These are phyloP conservation scores for Andrena haemorrhoa DNA, from an alignment of 2,888 invertebrate species.

Conservation along the genomic window DNA sequence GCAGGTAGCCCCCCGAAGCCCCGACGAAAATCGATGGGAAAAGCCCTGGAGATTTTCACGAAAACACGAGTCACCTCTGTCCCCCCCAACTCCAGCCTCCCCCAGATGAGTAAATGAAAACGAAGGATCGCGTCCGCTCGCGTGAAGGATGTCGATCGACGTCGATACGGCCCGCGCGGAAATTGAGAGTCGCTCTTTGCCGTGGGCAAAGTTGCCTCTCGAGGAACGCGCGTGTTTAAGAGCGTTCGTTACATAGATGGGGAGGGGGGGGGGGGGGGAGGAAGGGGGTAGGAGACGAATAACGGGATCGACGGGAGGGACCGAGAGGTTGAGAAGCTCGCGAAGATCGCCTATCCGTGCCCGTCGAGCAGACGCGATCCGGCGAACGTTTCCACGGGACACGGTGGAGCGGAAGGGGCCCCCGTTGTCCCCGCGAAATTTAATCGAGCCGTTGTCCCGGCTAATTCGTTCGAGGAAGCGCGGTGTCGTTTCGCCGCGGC, in stretches of 20 bases:
- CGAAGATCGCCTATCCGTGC: slow-evolving; percentile 3
- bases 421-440: slow-evolving; percentile 28
- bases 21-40: slow-evolving; percentile 65
- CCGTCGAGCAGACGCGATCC: neutral
- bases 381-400: slow-evolving; percentile 11
- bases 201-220: neutral
- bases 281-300: slow-evolving; percentile 26
- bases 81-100: neutral
- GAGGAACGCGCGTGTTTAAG: neutral
- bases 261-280: no score
- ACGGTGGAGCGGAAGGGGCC: slow-evolving; percentile 16
- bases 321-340: slow-evolving; percentile 17
- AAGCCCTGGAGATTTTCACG: slow-evolving; percentile 64
- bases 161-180: slow-evolving; percentile 45
- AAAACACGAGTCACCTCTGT: slow-evolving; percentile 57
- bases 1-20: slow-evolving; percentile 57
- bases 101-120: slow-evolving; percentile 56
- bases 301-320: slow-evolving; percentile 25
- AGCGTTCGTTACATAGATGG: neutral
- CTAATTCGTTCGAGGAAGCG: slow-evolving; percentile 47
- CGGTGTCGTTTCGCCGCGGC: slow-evolving; percentile 39
- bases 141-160: slow-evolving; percentile 58
- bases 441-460: slow-evolving; percentile 48
- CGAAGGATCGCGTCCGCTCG: slow-evolving; percentile 34
- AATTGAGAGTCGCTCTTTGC: slow-evolving; percentile 37